phyloP scores from a whole-genome alignment of 2,113 vertebrate species.

The Melanostigma gelatinosum region DNA sequence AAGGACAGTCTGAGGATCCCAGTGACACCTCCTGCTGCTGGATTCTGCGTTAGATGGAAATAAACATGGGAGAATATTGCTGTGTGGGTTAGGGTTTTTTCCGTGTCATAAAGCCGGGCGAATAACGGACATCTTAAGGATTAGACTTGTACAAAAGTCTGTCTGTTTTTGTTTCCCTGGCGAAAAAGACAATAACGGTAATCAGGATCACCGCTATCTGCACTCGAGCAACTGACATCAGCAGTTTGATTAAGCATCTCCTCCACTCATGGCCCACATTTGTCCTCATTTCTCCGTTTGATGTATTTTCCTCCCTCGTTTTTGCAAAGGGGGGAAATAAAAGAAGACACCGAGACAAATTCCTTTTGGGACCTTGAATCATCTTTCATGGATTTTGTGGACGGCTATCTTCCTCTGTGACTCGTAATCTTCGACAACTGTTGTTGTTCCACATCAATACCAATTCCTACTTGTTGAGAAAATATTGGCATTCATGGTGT shows the following conservation, averaged over 20 bases:
- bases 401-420: slow-evolving; percentile 45
- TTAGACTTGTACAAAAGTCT: background rate
- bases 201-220: slow-evolving; percentile 45
- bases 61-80: background rate
- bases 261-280: slow-evolving; percentile 62
- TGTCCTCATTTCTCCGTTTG: slow-evolving; percentile 59
- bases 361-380: slow-evolving; percentile 62
- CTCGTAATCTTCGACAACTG: slow-evolving; percentile 40
- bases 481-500: slow-evolving; percentile 56
- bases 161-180: background rate
- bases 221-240: slow-evolving; percentile 22
- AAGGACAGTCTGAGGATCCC: slow-evolving; percentile 22
- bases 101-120: background rate
- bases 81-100: background rate
- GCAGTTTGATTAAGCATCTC: slow-evolving; percentile 65
- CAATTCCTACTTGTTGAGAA: slow-evolving; percentile 54
- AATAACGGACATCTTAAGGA: background rate
- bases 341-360: slow-evolving; percentile 53
- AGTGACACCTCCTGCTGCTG: slow-evolving; percentile 16
- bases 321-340: slow-evolving; percentile 42
- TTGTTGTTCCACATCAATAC: slow-evolving; percentile 60
- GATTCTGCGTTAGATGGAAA: slow-evolving; percentile 32
- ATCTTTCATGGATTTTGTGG: slow-evolving; percentile 59
- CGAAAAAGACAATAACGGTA: slow-evolving; percentile 40
- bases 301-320: slow-evolving; percentile 56